Percentiles rank a stretch among this genome's conserved stretches.
Conservation (phyloP, 2,797 vertebrate genomes). For the Macrochelys suwanniensis region DNA sequence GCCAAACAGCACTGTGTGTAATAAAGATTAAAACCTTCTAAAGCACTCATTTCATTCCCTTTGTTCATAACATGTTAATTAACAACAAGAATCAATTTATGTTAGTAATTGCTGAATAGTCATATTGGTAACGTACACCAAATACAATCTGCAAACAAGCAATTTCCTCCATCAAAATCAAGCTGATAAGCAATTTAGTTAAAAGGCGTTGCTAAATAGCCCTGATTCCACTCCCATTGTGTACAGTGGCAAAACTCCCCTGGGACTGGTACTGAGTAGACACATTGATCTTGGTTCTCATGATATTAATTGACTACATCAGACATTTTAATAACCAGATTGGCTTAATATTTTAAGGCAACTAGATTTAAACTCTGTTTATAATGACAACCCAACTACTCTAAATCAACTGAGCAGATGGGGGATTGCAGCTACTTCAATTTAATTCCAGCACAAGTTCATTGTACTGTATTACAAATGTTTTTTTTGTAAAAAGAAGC, state of each 20-base stretch:
- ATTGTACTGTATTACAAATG: not conserved
- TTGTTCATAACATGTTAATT: not conserved
- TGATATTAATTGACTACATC: conserved; percentile 26
- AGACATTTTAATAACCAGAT: conserved; percentile 43
- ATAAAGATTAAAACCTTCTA: not conserved
- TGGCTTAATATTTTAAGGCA: conserved; percentile 10
- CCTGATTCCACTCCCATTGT: not conserved
- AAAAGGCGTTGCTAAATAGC: not conserved
- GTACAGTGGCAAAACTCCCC: not conserved
- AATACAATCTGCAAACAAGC: not conserved
- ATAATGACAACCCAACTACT: not conserved
- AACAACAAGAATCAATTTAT: not conserved
- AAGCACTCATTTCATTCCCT: not conserved
- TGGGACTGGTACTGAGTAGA: not conserved
- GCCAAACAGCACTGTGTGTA: not conserved
- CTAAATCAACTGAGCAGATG: conserved; percentile 20
- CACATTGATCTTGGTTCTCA: not conserved
- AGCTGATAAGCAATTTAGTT: not conserved
- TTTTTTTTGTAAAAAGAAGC: not conserved
- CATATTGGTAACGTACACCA: not conserved
- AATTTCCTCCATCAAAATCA: not conserved
- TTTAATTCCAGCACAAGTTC: conserved; percentile 7
- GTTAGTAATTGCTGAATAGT: not conserved
- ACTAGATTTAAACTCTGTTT: conserved; percentile 23
- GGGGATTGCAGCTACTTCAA: conserved; percentile 1